Conservation (phyloP, 2,888 invertebrate species). For the Drosophila diplacantha region DNA sequence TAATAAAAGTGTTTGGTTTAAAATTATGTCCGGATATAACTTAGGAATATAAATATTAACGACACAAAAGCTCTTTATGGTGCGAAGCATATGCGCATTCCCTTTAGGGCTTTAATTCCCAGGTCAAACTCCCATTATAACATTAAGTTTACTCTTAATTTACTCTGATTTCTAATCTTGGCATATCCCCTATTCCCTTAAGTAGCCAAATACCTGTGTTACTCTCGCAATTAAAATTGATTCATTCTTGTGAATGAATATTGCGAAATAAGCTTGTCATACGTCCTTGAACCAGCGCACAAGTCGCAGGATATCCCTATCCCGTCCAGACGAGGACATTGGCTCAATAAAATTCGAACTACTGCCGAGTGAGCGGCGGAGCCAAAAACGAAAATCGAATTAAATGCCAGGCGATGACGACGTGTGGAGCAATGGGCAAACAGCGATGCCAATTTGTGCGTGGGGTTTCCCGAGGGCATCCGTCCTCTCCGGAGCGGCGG, state of each 20-base stretch:
- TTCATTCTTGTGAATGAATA: slow-evolving; percentile 30
- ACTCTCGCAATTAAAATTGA: slow-evolving; percentile 5
- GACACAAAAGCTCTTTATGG: background rate
- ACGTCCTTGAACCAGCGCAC: slow-evolving; percentile 12
- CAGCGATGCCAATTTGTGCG: slow-evolving; percentile 22
- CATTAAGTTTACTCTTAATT: background rate
- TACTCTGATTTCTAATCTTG: background rate
- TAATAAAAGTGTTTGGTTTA: background rate
- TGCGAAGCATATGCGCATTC: no score
- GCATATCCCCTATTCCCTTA: background rate
- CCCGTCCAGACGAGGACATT: slow-evolving; percentile 25
- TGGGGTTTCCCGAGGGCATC: slow-evolving; percentile 50
- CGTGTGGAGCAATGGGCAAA: slow-evolving; percentile 21
- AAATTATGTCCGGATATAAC: no score
- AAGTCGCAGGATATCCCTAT: background rate
- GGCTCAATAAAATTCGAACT: slow-evolving; percentile 24
- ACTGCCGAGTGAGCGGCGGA: slow-evolving; percentile 9
- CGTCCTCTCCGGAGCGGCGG: background rate
- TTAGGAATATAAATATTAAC: background rate
- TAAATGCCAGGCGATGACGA: slow-evolving; percentile 31
- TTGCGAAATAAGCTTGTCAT: background rate
- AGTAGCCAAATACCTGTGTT: background rate
- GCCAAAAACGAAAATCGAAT: slow-evolving; percentile 25
- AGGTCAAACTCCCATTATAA: background rate
- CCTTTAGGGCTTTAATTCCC: background rate